Base-by-base conservation (phyloP, 1,140 invertebrate genomes). In the Tetragnatha versicolor region DNA sequence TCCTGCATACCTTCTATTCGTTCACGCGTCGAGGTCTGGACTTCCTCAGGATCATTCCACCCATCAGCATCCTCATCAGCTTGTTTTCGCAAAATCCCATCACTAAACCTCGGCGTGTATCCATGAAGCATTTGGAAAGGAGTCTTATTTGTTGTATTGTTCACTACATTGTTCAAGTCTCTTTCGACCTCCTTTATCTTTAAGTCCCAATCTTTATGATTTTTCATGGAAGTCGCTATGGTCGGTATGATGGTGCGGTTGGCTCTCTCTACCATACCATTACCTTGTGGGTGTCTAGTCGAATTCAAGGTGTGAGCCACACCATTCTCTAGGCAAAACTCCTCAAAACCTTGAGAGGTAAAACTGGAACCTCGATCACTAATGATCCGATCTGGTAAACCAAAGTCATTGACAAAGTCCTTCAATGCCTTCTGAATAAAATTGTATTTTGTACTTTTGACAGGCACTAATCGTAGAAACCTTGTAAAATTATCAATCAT, bases 71-170 rank as follows among this genome's bases (percentile, higher is more conserved):
- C 45, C 22, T 69, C 17, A 33, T 69, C 29, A n/a, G 47, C 45
- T 4, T 35, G 6, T 35, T 20, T 35, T 10, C 27, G 10, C 3
- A 51, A 3, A n/a, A 69, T 20, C n/a, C 65, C 42, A 31, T 68
- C 42, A 51, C 25, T 51, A 22, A 49, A 69, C 14, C 12, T 51
- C 9, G 45, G 27, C 5, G 47, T 20, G 17, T 51, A 69, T n/a
- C 65, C 29, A 51, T 51, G 65, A 0, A 72, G 25, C 33, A 72
- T 72, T 42, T 58, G 5, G 42, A 72, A 72, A 6, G 69, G 35
- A 10, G 51, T 72, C 27, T 42, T 12, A 39, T 39, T n/a, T 22
- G 49, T 58, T 20, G 51, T 58, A 6, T 72, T 72, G 22, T 35
- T 53, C 9, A 51, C 29, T 0, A 17, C n/a, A 53, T 70, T 49